Percentiles rank a stretch among this genome's conserved stretches.
phyloP scores from a whole-genome alignment of 2,888 invertebrate species.

The Helleia helle region DNA sequence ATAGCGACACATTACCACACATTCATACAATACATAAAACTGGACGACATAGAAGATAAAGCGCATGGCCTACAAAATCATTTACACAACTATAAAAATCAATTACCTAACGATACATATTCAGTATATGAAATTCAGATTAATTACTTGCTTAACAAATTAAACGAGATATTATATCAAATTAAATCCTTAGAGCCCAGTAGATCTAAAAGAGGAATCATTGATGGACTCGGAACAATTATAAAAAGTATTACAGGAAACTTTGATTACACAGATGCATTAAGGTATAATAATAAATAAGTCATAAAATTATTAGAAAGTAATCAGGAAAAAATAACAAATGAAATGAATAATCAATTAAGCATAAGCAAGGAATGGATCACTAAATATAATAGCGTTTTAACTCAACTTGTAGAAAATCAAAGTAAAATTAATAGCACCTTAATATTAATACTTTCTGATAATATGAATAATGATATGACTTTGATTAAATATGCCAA shows the following conservation, averaged over 20 bases:
- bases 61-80: slow-evolving; percentile 4
- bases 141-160: not conserved
- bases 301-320: not conserved
- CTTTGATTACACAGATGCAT: slow-evolving; percentile 16
- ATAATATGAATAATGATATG: slow-evolving; percentile 3
- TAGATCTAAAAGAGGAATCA: slow-evolving; percentile 8
- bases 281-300: slow-evolving; percentile 3
- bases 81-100: not conserved
- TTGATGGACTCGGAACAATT: slow-evolving; percentile 12
- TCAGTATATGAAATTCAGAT: not conserved
- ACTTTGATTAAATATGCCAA: slow-evolving; percentile 18
- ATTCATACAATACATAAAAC: slow-evolving; percentile 17
- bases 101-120: not conserved
- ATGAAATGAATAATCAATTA: not conserved
- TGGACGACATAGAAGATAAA: slow-evolving; percentile 14
- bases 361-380: slow-evolving; percentile 3
- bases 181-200: not conserved
- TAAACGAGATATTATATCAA: not conserved
- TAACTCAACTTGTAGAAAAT: not conserved
- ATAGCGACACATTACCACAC: slow-evolving; percentile 16
- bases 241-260: slow-evolving; percentile 17
- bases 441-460: not conserved
- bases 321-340: not conserved
- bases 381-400: not conserved
- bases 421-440: not conserved